phyloP scores from a whole-genome alignment of 2,888 invertebrate species.

The Caradrina kadenii region DNA sequence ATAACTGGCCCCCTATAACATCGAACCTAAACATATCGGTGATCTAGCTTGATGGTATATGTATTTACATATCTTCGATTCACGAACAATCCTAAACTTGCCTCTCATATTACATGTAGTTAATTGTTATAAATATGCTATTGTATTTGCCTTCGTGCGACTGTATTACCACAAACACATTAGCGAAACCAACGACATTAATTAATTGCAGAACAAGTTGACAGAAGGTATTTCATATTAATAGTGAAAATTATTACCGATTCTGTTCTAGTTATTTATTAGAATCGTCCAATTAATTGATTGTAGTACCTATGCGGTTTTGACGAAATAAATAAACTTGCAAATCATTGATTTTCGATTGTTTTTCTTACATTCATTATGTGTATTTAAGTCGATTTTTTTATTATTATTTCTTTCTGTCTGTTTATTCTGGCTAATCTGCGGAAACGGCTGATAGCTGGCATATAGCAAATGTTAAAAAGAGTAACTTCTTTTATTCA shows the following conservation, averaged over 20 bases:
- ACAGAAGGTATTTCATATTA: constrained; percentile 42
- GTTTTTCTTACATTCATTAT: no score
- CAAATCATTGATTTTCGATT: not conserved
- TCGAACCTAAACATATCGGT: no score
- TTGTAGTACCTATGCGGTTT: not conserved
- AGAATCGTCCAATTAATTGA: not conserved
- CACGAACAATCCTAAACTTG: constrained; percentile 9
- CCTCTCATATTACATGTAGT: constrained; percentile 10
- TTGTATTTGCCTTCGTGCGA: constrained; percentile 37
- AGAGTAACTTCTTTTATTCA: no score
- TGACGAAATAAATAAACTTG: not conserved
- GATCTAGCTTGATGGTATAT: no score
- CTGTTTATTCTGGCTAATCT: no score
- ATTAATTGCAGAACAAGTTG: constrained; percentile 51
- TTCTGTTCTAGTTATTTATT: constrained; percentile 5
- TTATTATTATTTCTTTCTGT: no score
- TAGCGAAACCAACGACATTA: constrained; percentile 44
- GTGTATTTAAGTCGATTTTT: no score
- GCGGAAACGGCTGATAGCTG: no score
- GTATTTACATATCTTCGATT: not conserved
- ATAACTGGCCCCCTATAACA: no score
- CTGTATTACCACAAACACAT: constrained; percentile 53
- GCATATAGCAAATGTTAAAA: no score
- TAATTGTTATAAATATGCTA: constrained; percentile 16
- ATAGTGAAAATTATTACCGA: constrained; percentile 44